Evolutionary conservation across 2,888 invertebrate genomes (phyloP).

Genomic region (Philopedon plagiatum): DNA sequence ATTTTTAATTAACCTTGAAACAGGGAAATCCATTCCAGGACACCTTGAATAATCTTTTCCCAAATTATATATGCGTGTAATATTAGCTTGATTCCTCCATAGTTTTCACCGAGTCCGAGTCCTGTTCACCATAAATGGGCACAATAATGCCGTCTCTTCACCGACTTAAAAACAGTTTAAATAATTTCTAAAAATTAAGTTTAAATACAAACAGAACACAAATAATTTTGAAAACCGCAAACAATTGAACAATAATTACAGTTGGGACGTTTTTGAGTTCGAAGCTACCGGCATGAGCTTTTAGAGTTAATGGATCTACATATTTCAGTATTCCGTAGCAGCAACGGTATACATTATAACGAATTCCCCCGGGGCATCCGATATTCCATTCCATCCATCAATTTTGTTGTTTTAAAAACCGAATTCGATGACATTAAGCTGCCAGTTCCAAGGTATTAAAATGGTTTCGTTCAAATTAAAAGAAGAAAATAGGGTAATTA

Average conservation of each 20-base stretch:
- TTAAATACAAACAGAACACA: not conserved
- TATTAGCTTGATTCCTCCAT: too few relatives aligned
- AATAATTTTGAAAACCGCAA: constrained; percentile 29
- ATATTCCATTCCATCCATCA: constrained; percentile 62
- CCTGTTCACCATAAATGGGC: too few relatives aligned
- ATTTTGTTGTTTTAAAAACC: constrained; percentile 56
- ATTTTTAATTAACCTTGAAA: too few relatives aligned
- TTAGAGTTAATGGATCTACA: constrained; percentile 62
- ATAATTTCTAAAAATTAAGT: too few relatives aligned
- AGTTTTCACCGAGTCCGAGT: too few relatives aligned
- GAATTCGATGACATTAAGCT: constrained; percentile 21
- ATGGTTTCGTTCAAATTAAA: constrained; percentile 3
- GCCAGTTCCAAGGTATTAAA: constrained; percentile 21
- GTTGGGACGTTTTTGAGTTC: not conserved
- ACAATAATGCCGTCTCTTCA: too few relatives aligned
- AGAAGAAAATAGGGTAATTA: not conserved
- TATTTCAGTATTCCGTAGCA: constrained; percentile 61
- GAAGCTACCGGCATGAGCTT: constrained; percentile 45
- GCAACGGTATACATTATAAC: constrained; percentile 58
- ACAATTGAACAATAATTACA: constrained; percentile 25
- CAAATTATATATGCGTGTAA: too few relatives aligned
- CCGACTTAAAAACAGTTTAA: too few relatives aligned
- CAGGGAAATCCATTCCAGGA: too few relatives aligned
- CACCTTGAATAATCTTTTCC: too few relatives aligned
- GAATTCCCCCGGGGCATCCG: constrained; percentile 57